Base-by-base conservation (phyloP, 1,140 invertebrate species). In the Lysiphlebus fabarum region DNA sequence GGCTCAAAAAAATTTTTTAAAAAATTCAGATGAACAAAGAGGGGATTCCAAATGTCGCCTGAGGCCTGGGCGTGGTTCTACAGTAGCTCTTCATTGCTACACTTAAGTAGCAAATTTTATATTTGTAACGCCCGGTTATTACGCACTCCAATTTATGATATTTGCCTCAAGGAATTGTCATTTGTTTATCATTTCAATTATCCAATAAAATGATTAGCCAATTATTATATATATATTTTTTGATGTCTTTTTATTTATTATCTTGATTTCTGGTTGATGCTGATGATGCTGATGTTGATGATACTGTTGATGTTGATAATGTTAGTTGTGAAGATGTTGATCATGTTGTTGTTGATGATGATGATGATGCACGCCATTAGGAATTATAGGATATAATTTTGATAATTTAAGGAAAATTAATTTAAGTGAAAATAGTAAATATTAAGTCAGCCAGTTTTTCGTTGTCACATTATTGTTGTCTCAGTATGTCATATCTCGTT, bases 51-150 rank as follows among this genome's bases (percentile, higher is more conserved):
- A 59, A 65, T 62, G 69, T 72, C 72, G 73, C 74, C 67, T 34
- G 61, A 53, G 70, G 73, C 62, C 56, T 77, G 74, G 74, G 73
- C 71, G 75, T 73, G 73, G 71, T 65, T 26, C 44, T 50, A 69
- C 68, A 57, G 71, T 71, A 74, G 70, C 70, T 42, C 45, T 60
- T 60, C 58, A 60, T 65, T 63, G 59, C 54, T 62, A 57, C 57
- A 50, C 62, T 61, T 61, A 59, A 33, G 61, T 62, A 62, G 62
- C 60, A 54, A 26, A 36, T 10, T 51, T 58, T 37, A 37, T 45
- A 38, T 41, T 41, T 36, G 50, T 49, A 7, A 36, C 51, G 37
- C 53, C 50, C 47, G 63, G 62, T 73, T 69, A 74, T 75, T 73
- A 74, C 65, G 65, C 61, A 65, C 67, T 67, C 69, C 69, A 70